These are phyloP conservation scores for Cyprinodon tularosa DNA, from an alignment of 2,113 vertebrate species.

Conservation along the genomic window DNA sequence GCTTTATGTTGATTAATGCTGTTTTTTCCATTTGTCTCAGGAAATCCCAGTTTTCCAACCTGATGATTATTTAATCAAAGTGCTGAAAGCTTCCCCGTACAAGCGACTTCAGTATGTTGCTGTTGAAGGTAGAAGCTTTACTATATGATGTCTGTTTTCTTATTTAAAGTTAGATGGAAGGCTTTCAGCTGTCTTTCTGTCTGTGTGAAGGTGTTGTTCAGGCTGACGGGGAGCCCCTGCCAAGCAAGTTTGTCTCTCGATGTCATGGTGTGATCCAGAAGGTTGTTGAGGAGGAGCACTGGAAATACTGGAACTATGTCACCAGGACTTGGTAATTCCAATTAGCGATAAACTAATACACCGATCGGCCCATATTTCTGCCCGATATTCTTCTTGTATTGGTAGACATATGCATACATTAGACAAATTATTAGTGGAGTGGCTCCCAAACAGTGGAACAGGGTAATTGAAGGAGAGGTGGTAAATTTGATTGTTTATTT, in stretches of 20 bases:
- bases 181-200: neutral
- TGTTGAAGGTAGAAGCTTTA: constrained; percentile 73
- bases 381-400: too few relatives aligned
- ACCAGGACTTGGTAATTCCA: constrained; percentile 64
- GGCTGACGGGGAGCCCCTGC: constrained; percentile 72
- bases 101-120: constrained; percentile 77
- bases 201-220: constrained; percentile 66
- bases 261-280: constrained; percentile 78
- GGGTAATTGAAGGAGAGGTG: too few relatives aligned
- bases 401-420: too few relatives aligned
- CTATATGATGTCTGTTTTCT: neutral
- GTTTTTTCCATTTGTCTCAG: constrained; percentile 26
- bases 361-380: too few relatives aligned
- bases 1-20: neutral
- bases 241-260: constrained; percentile 72
- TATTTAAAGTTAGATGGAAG: neutral
- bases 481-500: too few relatives aligned
- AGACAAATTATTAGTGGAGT: too few relatives aligned
- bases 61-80: constrained; percentile 66
- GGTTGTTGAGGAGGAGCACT: constrained; percentile 61
- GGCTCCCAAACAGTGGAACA: too few relatives aligned
- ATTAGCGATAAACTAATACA: neutral
- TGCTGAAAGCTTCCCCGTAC: constrained; percentile 61
- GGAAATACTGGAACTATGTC: constrained; percentile 70
- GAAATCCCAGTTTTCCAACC: constrained; percentile 76